Base-by-base conservation (phyloP, 2,797 vertebrate species). In the Propithecus perrieri region DNA sequence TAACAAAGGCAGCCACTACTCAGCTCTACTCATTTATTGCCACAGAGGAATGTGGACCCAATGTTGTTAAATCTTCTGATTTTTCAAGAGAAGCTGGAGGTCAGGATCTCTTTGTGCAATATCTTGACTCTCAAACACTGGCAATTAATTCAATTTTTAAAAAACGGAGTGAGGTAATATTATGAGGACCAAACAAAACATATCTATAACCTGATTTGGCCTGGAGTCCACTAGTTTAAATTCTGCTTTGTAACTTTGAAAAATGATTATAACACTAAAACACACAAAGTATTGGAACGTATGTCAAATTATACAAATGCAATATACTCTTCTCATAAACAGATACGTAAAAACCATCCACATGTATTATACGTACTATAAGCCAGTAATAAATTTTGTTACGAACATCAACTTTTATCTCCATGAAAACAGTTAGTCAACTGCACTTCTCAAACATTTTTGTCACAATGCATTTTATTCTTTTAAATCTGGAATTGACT, bases 261-360 rank as follows among this genome's bases (percentile, higher is more conserved):
- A 96, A 93, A 55, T 75, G n/a, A 26, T 57, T 69, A 20, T 30
- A 53, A 74, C 6, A 30, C 35, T 92, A 72, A 85, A 80, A 89
- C 85, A 75, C 33, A 88, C n/a, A 83, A 78, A 92, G 84, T 59
- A 75, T 26, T 78, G 28, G 35, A 63, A 76, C 22, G 46, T 50
- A 94, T 67, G 57, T 96, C 71, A 95, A 93, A 95, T 94, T 75
- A 94, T 43, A 89, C 30, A 95, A 93, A 84, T 20, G 26, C 22
- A 86, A 88, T 69, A 55, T 72, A 78, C 3, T 89, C 30, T 74
- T 85, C 53, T 80, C 59, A 72, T 26, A 95, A 87, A 69, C 9
- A 55, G 55, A 84, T 46, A 91, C 53, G 80, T 53, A 65, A 89
- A 95, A 96, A 91, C 63, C 88, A 74, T 41, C 30, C 53, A 84